A percentile compares a stretch with the other conserved stretches of the same genome.
These are phyloP conservation scores for Dicentrarchus labrax DNA, from an alignment of 2,113 vertebrate genomes.

Conservation along the genomic window DNA sequence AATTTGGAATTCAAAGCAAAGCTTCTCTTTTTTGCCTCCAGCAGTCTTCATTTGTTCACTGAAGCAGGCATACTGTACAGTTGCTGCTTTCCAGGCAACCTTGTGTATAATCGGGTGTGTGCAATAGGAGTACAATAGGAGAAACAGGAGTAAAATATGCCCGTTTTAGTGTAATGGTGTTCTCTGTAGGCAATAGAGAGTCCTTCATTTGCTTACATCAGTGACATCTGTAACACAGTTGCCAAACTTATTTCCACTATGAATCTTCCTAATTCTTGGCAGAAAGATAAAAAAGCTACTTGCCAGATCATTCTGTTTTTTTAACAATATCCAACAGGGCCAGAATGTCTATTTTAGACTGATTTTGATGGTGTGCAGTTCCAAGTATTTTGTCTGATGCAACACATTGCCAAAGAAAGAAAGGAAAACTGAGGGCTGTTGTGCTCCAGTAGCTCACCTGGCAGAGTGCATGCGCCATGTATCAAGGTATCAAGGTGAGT, in stretches of 20 bases:
- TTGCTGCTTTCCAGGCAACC: conserved; percentile 32
- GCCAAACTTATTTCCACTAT: conserved; percentile 2
- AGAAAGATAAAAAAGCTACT: neutral
- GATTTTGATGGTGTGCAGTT: neutral
- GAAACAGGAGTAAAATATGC: conserved; percentile 9
- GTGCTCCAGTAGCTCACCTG: no score
- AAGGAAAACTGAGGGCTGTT: no score
- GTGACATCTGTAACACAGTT: conserved; percentile 36
- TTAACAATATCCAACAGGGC: neutral
- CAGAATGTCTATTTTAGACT: neutral
- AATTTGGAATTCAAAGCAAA: conserved; percentile 66
- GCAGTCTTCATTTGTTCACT: conserved; percentile 44
- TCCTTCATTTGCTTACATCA: conserved; percentile 27
- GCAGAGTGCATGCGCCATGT: no score
- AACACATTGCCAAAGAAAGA: conserved; percentile 1
- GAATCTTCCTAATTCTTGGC: conserved; percentile 4
- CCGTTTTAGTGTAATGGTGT: conserved; percentile 19
- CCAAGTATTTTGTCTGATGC: conserved; percentile 13
- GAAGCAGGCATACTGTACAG: conserved; percentile 32
- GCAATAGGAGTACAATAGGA: conserved; percentile 24
- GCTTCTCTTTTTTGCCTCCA: conserved; percentile 40
- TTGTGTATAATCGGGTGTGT: conserved; percentile 31
- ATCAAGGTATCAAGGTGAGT: no score
- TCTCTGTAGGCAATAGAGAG: conserved; percentile 1
- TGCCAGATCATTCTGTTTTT: conserved; percentile 1